Base-by-base conservation (phyloP, 2,888 invertebrate genomes). In the Catocala nupta region DNA sequence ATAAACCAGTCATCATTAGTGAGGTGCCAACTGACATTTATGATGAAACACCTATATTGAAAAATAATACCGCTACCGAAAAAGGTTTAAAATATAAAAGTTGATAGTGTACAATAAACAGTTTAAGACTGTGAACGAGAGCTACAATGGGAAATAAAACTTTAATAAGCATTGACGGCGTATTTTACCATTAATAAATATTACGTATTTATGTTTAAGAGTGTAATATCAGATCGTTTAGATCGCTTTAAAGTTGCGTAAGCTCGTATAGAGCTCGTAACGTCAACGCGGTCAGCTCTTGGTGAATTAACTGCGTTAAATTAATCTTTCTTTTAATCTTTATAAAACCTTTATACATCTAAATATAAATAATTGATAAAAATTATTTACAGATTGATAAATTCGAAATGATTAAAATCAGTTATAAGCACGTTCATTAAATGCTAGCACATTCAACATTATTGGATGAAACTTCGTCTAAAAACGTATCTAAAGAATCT, bases 1-100 rank as follows among this genome's bases (percentile, higher is more conserved):
- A 81, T 82, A 83, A 84, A 84, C 68, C 74, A 84, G 80, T 83
- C 83, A 81, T 80, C 84, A 80, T 77, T 59, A 70, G 72, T 54
- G 63, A 55, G 70, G 73, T 73, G 80, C 72, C 74, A 78, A 71
- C 62, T 44, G 52, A 66, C 57, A 61, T 55, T 63, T 65, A 73
- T 61, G 66, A 62, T 62, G 54, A 54, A 61, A 54, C 50, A 65
- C 66, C 51, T 34, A 58, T 54, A 63, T 62, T 44, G 51, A 57
- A 64, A 62, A 63, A 57, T 67, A 64, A 54, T 51, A 57, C 50
- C 25, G 45, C 16, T 39, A 48, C 55, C 57, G 55, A 64, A 57
- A 67, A 72, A 65, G 44, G 58, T 69, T 64, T 71, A 66, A 69
- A 68, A 60, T 60, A 70, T 77, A 67, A 75, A 66, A 56, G 51